phyloP scores from a whole-genome alignment of 2,797 vertebrate species.

The Geotrypetes seraphini region DNA sequence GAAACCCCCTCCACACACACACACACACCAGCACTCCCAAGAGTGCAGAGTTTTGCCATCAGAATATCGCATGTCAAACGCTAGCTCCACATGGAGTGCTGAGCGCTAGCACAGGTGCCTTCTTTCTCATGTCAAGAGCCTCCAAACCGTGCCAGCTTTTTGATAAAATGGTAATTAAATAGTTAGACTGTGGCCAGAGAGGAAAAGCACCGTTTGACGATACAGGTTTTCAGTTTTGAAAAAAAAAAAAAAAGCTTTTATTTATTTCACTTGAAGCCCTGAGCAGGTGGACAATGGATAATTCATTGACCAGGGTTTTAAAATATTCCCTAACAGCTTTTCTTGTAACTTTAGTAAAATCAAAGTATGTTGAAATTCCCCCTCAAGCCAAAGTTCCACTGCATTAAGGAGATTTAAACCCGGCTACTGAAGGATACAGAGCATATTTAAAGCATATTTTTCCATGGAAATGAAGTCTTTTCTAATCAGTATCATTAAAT shows the following conservation, averaged over 20 bases:
- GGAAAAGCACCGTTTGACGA: not conserved
- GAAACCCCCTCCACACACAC: not conserved
- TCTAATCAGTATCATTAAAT: conserved; percentile 42
- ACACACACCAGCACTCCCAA: not conserved
- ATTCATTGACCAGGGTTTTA: conserved; percentile 2
- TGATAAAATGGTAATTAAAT: not conserved
- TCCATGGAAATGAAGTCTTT: conserved; percentile 23
- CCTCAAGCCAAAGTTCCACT: conserved; percentile 26
- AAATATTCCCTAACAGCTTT: conserved; percentile 26
- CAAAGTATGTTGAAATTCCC: conserved; percentile 39
- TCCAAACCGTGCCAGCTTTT: not conserved
- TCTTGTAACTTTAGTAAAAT: conserved; percentile 32
- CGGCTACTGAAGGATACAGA: conserved; percentile 18
- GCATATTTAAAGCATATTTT: conserved; percentile 11
- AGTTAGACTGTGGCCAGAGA: accelerated
- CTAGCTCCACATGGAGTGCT: not conserved
- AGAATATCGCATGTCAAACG: not conserved
- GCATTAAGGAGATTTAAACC: conserved; percentile 13
- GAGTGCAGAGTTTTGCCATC: not conserved
- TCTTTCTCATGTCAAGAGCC: not conserved
- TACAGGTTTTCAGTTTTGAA: accelerated
- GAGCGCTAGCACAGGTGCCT: conserved; percentile 5
- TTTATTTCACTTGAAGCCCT: no score
- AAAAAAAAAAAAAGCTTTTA: no score
- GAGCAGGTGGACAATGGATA: conserved; percentile 3